Conservation (phyloP, 1,140 invertebrate species). For the Trachymyrmex septentrionalis region DNA sequence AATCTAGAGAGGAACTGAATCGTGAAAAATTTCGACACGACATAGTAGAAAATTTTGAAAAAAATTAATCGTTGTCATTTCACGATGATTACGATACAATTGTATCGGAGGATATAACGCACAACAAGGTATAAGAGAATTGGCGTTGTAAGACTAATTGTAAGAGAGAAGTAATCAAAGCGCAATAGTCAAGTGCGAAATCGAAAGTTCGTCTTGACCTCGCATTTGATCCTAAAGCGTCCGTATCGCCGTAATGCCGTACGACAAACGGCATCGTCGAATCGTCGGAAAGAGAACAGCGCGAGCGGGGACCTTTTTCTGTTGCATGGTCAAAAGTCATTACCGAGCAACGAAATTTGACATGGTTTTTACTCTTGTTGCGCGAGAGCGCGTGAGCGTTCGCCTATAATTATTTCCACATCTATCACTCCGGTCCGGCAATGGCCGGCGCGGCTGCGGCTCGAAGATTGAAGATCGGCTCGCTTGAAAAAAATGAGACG, state of each 20-base stretch:
- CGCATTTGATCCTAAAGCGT: slow-evolving; percentile 21
- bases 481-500: slow-evolving; percentile 79
- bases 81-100: not conserved
- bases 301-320: slow-evolving; percentile 69
- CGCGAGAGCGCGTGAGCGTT: slow-evolving; percentile 79
- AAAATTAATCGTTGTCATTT: not conserved
- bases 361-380: slow-evolving; percentile 85
- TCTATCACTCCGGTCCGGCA: slow-evolving; percentile 82
- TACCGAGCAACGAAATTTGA: slow-evolving; percentile 84
- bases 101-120: not conserved
- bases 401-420: slow-evolving; percentile 87
- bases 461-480: slow-evolving; percentile 83
- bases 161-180: not conserved
- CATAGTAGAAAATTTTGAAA: too few species aligned
- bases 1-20: slow-evolving; percentile 12
- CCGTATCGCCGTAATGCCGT: slow-evolving; percentile 24
- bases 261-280: slow-evolving; percentile 62
- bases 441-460: slow-evolving; percentile 73
- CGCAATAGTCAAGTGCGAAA: not conserved
- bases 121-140: not conserved
- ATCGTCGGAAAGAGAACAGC: slow-evolving; percentile 40
- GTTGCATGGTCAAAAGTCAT: slow-evolving; percentile 84
- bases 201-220: slow-evolving; percentile 43
- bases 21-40: slow-evolving; percentile 2
- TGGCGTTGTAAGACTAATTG: not conserved